Evolutionary conservation across 2,113 vertebrate species (phyloP), one percentile per base, ranked within the genome.

Genomic region (Caretta caretta): DNA sequence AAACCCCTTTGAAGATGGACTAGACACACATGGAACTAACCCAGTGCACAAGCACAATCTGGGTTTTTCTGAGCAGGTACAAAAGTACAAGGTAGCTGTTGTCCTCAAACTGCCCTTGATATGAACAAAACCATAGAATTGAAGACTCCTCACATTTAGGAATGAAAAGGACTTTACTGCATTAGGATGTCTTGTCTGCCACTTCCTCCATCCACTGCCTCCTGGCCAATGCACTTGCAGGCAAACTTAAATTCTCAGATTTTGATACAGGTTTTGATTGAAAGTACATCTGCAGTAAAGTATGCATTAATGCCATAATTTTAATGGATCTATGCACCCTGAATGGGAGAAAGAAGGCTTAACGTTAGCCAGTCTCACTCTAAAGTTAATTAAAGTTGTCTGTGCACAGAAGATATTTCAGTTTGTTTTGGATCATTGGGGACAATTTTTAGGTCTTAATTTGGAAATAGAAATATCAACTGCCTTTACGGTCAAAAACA

Each of bases 1-100:
- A 98, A 97, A 93, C 92, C 84, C 95, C 97, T 97, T 98, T 97
- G 95, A 98, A 97, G 97, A 83, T 22, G 87, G 80, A 94, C 93
- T 81, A 88, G 96, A 83, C 90, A 89, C 76, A 96, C 89, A 97
- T 93, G 88, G 90, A 98, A 96, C 76, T 96, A 89, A 95, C 65
- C 92, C 95, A 97, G 53, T 95, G 95, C 92, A 96, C 96, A 97
- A 85, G 95, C 9, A 97, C 94, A 96, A 96, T 97, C 87, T 80
- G 90, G n/a, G 76, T 78, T 82, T 94, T 96, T 97, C 95, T 95
- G 93, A 93, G 93, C 93, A 96, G 96, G 94, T 96, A 90, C 75
- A 94, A 95, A 93, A 94, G 90, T 82, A 95, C 84, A 96, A 97
- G 94, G 93, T 95, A 95, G 76, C 96, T 49, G 42, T 93, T 97